A percentile compares a stretch with the other conserved stretches of the same genome.
Conservation (phyloP, 2,797 vertebrate species). For the Hypotaenidia philippensis region DNA sequence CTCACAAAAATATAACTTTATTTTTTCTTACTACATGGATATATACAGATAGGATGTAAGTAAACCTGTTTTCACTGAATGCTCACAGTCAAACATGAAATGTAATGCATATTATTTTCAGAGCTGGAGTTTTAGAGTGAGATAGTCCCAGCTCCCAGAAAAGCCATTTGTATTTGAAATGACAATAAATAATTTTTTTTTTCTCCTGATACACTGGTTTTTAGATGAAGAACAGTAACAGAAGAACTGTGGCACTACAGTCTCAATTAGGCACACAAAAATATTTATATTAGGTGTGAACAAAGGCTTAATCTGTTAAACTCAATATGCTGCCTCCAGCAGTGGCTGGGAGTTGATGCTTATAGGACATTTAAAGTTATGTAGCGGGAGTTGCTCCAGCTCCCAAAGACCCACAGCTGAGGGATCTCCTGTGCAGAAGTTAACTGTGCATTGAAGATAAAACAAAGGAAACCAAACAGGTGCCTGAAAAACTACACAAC, state of each 20-base stretch:
- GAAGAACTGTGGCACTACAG: neutral
- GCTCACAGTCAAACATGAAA: neutral
- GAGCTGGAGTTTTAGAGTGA: neutral
- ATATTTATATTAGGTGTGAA: neutral
- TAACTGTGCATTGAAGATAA: neutral
- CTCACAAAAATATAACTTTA: neutral
- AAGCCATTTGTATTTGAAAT: neutral
- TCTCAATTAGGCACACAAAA: neutral
- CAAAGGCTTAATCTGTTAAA: neutral
- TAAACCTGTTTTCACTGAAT: neutral
- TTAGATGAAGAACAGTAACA: neutral
- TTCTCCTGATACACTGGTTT: fast-evolving
- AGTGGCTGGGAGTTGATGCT: neutral
- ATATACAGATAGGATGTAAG: neutral
- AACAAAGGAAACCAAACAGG: neutral
- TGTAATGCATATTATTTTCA: neutral
- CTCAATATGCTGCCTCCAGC: neutral
- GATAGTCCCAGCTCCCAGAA: neutral
- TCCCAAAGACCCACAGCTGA: neutral
- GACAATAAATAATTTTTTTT: neutral
- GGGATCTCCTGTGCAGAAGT: neutral
- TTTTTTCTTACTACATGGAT: neutral
- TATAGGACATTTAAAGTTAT: neutral
- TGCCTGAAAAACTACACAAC: neutral
- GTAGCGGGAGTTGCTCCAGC: neutral